Percentiles rank a stretch among this genome's conserved stretches.
phyloP scores from a whole-genome alignment of 2,113 vertebrate genomes.

The Myocastor coypus region DNA sequence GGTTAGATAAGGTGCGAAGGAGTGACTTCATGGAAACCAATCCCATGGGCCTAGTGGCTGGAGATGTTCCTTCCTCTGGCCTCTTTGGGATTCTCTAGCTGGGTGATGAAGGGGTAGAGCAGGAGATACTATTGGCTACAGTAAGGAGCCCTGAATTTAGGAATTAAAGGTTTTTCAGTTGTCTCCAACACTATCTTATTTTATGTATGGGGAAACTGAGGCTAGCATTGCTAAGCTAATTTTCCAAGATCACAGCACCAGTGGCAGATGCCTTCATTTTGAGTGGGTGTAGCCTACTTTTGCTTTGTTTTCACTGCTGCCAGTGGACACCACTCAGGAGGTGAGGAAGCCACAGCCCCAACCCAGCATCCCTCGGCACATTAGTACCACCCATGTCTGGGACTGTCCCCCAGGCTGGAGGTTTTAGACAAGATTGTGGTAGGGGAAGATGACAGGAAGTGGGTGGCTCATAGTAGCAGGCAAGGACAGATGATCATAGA shows the following conservation, averaged over 20 bases:
- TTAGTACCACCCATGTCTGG: background rate
- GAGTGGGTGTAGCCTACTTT: background rate
- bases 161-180: constrained; percentile 28
- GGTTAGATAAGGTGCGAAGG: accelerated
- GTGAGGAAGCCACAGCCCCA: background rate
- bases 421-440: background rate
- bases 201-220: constrained; percentile 39
- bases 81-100: background rate
- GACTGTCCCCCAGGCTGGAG: background rate
- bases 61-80: background rate
- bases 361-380: background rate
- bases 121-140: background rate
- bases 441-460: constrained; percentile 56
- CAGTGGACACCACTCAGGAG: background rate
- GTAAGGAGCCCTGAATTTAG: background rate
- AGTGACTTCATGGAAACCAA: background rate
- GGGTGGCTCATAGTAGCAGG: constrained; percentile 19
- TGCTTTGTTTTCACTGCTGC: background rate
- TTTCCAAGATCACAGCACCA: background rate
- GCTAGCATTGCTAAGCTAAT: background rate
- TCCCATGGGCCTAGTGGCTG: accelerated
- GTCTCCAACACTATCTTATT: background rate
- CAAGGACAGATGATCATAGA: constrained; percentile 44
- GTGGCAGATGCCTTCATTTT: background rate
- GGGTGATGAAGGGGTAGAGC: background rate